phyloP scores from a whole-genome alignment of 2,797 vertebrate species.

The Otolemur crassicaudatus region DNA sequence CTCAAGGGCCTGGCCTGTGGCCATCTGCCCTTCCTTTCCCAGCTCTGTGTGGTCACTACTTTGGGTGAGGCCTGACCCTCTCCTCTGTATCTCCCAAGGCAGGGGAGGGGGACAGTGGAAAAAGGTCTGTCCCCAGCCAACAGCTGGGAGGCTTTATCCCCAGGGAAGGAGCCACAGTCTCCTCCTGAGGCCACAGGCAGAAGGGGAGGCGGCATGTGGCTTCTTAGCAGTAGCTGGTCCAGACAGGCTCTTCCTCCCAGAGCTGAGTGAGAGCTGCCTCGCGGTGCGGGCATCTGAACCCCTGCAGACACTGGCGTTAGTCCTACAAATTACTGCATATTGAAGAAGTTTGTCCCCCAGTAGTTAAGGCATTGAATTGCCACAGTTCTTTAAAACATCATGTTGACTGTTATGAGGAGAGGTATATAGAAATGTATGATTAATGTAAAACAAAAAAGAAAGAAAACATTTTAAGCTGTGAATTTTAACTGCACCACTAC shows the following conservation, averaged over 20 bases:
- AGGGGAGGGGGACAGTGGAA: background rate
- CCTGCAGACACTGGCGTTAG: background rate
- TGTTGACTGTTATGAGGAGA: background rate
- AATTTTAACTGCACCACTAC: too few species aligned
- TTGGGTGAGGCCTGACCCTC: background rate
- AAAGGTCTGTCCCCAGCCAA: background rate
- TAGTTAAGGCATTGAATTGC: background rate
- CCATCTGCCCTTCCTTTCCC: background rate
- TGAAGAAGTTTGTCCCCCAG: background rate
- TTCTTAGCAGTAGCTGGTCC: conserved; percentile 45
- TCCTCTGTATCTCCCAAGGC: background rate
- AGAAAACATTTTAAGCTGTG: background rate
- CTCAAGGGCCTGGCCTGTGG: background rate
- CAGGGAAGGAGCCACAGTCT: background rate
- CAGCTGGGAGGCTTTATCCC: background rate
- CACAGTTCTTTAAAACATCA: background rate
- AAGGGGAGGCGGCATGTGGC: background rate
- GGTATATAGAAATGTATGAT: background rate
- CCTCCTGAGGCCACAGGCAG: background rate
- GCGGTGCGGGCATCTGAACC: background rate
- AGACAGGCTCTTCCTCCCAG: background rate
- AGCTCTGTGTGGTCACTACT: accelerated
- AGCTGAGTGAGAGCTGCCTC: background rate
- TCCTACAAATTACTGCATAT: background rate
- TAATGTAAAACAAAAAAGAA: background rate